phyloP scores from a whole-genome alignment of 2,888 invertebrate species.

The Erpobdella octoculata region DNA sequence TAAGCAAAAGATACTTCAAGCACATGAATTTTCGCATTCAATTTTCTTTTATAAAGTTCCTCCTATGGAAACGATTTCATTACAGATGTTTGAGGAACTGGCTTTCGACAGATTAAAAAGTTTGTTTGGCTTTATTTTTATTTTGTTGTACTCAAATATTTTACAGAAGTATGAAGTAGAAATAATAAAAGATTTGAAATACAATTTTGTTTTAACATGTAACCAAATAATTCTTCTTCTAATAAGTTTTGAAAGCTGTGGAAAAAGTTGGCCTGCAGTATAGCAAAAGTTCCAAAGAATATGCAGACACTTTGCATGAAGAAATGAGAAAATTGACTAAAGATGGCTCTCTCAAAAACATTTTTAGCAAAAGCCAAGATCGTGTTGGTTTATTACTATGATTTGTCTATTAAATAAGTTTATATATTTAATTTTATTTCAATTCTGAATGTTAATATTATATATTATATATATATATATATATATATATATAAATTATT shows the following conservation, averaged over 20 bases:
- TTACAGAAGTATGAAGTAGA: not conserved
- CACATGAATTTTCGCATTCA: conserved; percentile 24
- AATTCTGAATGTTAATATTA: not conserved
- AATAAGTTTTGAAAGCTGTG: conserved; percentile 63
- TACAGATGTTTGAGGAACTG: conserved; percentile 78
- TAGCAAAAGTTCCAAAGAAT: conserved; percentile 43
- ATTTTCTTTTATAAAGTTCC: conserved; percentile 65
- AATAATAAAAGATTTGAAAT: not conserved
- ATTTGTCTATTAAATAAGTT: not conserved
- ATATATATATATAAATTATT: not conserved
- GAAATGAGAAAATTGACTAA: conserved; percentile 39
- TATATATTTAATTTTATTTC: not conserved
- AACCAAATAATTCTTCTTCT: not conserved
- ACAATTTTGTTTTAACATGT: not conserved
- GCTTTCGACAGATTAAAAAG: conserved; percentile 73
- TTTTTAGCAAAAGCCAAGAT: not conserved
- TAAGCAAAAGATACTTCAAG: too few relatives aligned
- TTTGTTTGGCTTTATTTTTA: conserved; percentile 37
- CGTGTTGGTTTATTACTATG: not conserved
- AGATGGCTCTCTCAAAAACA: conserved; percentile 10
- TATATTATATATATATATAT: not conserved
- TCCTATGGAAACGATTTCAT: conserved; percentile 65
- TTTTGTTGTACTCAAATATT: not conserved
- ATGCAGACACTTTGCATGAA: conserved; percentile 42
- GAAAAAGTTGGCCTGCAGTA: conserved; percentile 62